Conservation (phyloP, 2,797 vertebrate genomes). For the Okamejei kenojei region DNA sequence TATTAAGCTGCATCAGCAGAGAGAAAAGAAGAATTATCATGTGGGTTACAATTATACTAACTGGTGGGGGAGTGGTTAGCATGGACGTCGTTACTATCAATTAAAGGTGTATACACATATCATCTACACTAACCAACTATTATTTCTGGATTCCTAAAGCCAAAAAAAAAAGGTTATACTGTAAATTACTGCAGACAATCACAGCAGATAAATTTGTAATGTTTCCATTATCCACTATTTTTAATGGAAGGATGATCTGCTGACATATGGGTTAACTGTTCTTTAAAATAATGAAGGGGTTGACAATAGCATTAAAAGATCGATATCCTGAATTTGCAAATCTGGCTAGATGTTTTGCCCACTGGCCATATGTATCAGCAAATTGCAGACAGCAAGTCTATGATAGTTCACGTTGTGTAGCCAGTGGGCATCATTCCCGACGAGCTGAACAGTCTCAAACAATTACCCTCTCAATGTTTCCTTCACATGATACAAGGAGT, state of each 20-base stretch:
- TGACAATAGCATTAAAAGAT: background rate
- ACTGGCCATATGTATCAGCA: background rate
- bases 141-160: background rate
- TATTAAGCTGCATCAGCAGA: too few relatives aligned
- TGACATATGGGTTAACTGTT: background rate
- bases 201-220: background rate
- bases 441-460: background rate
- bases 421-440: background rate
- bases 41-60: too few relatives aligned
- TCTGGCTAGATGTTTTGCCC: background rate
- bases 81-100: too few relatives aligned
- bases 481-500: background rate
- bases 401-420: background rate
- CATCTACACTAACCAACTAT: background rate
- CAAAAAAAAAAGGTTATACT: background rate
- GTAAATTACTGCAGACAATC: background rate
- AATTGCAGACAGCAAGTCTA: background rate
- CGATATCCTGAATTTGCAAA: background rate
- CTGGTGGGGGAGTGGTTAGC: too few relatives aligned
- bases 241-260: background rate
- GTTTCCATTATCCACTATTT: background rate
- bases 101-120: too few relatives aligned
- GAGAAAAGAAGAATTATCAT: too few relatives aligned
- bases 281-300: background rate
- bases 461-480: background rate